These are phyloP conservation scores for Acrobasis consociella DNA, from an alignment of 2,888 invertebrate species.

Conservation along the genomic window DNA sequence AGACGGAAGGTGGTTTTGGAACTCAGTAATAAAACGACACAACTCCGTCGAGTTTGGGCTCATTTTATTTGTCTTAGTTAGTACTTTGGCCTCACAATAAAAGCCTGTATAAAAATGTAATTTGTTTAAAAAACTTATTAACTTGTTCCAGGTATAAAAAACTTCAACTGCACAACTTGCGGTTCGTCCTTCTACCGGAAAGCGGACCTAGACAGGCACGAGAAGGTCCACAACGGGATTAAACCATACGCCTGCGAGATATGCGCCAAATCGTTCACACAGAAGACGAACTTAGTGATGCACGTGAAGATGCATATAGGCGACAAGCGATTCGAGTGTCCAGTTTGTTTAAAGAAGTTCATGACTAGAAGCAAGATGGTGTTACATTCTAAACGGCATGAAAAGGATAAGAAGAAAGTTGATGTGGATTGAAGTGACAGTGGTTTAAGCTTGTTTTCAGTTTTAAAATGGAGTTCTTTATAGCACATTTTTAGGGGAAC, in stretches of 20 bases:
- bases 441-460: not conserved
- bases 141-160: conserved; percentile 49
- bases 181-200: conserved; percentile 66
- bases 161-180: conserved; percentile 63
- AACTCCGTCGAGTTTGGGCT: too few species aligned
- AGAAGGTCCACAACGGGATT: conserved; percentile 64
- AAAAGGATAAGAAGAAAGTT: conserved; percentile 55
- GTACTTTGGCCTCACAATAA: too few species aligned
- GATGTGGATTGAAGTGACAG: conserved; percentile 24
- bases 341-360: conserved; percentile 58
- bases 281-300: conserved; percentile 69
- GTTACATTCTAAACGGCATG: conserved; percentile 59
- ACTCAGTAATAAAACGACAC: too few species aligned
- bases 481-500: too few species aligned
- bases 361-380: conserved; percentile 61
- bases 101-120: too few species aligned
- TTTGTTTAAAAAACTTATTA: too few species aligned
- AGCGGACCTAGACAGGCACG: conserved; percentile 65
- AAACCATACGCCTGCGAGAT: conserved; percentile 67
- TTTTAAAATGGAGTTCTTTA: not conserved
- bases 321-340: conserved; percentile 57
- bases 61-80: too few species aligned
- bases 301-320: conserved; percentile 67
- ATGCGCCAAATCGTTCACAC: conserved; percentile 66
- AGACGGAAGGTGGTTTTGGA: too few species aligned